A percentile compares a stretch with the other conserved stretches of the same genome.
Evolutionary conservation across 2,888 invertebrate genomes (phyloP).

Genomic region (Eurois occulta): DNA sequence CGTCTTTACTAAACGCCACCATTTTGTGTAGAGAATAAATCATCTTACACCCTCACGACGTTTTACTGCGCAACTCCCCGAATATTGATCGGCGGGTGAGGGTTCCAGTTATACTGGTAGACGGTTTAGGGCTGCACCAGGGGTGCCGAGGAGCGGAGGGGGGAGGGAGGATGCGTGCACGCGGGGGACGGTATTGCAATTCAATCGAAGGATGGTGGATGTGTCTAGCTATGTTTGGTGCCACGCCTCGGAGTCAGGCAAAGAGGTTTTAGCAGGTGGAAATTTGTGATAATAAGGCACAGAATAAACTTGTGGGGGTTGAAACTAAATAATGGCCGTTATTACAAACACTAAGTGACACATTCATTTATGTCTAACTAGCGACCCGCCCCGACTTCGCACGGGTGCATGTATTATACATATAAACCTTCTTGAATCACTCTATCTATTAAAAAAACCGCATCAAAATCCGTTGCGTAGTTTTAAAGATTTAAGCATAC

Average conservation of each 20-base stretch:
- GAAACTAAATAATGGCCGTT: background rate
- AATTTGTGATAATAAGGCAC: background rate
- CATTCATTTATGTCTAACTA: no score
- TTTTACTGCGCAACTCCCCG: conserved; percentile 16
- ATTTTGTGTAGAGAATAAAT: background rate
- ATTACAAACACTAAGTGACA: no score
- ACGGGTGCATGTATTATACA: no score
- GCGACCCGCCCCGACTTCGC: no score
- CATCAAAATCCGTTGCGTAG: no score
- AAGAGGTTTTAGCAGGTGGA: background rate
- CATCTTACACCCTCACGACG: rapidly evolving
- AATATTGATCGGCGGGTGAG: conserved; percentile 2
- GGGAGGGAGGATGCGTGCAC: background rate
- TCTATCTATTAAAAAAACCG: no score
- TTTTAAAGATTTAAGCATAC: no score
- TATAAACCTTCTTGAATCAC: no score
- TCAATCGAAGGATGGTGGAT: background rate
- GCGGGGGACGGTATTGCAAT: conserved; percentile 5
- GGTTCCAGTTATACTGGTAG: conserved; percentile 15
- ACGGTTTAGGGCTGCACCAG: conserved; percentile 2
- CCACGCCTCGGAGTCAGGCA: background rate
- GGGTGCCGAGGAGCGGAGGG: background rate
- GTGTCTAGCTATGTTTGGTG: background rate
- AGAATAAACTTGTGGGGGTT: background rate
- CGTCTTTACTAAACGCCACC: background rate